phyloP scores from a whole-genome alignment of 2,797 vertebrate species.

The Typhlichthys subterraneus region DNA sequence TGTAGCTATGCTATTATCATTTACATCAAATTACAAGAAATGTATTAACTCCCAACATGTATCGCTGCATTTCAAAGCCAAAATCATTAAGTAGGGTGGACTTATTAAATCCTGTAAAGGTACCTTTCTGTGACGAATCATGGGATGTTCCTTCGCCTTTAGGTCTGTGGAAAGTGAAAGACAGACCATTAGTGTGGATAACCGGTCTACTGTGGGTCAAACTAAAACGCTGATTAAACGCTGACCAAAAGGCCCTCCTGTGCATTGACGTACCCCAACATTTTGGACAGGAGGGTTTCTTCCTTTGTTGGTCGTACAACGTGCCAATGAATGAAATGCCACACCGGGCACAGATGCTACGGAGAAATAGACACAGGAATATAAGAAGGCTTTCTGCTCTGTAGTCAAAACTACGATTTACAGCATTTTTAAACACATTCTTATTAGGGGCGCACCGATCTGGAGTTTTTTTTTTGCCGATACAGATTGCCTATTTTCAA shows the following conservation, averaged over 20 bases:
- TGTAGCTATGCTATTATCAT: no score
- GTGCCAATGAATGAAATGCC: conserved; percentile 68
- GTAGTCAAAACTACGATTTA: no score
- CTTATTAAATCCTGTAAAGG: no score
- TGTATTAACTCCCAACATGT: no score
- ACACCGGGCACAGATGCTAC: conserved; percentile 75
- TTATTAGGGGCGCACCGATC: background rate
- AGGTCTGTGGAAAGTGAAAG: conserved; percentile 38
- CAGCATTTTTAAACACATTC: no score
- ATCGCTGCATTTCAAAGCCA: no score
- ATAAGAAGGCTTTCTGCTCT: background rate
- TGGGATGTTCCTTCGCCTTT: conserved; percentile 67
- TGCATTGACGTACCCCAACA: conserved; percentile 73
- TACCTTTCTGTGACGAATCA: conserved; percentile 79
- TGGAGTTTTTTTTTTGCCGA: no score
- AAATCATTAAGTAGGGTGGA: no score
- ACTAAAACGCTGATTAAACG: no score
- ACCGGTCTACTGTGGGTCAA: no score
- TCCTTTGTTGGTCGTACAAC: conserved; percentile 71
- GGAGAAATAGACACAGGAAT: conserved; percentile 22
- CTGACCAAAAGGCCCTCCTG: background rate
- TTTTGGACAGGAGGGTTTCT: conserved; percentile 69
- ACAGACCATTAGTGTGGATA: background rate
- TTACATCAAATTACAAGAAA: no score
- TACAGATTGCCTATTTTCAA: no score